Conservation (phyloP, 2,113 vertebrate genomes). For the Leptobrachium leishanense region DNA sequence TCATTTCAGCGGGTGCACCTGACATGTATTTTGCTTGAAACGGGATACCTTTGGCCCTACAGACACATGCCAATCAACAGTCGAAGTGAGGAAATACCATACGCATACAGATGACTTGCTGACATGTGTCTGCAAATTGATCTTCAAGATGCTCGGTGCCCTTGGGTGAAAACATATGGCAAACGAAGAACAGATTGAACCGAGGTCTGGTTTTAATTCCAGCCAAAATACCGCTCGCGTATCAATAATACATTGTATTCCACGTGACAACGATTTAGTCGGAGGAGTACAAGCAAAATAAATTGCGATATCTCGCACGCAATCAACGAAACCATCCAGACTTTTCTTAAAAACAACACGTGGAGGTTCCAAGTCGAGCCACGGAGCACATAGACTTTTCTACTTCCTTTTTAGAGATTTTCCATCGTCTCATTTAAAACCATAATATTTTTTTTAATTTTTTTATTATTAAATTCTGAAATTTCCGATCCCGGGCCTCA, state of each 20-base stretch:
- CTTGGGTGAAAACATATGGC: not conserved
- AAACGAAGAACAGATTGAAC: slow-evolving; percentile 25
- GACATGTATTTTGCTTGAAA: slow-evolving; percentile 60
- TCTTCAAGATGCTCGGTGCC: slow-evolving; percentile 34
- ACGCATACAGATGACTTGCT: slow-evolving; percentile 19
- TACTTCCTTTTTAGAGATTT: not conserved
- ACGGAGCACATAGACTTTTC: not conserved
- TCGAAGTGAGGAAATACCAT: slow-evolving; percentile 46
- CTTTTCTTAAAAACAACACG: slow-evolving; percentile 6
- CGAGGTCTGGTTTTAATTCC: slow-evolving; percentile 13
- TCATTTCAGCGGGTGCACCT: slow-evolving; percentile 49
- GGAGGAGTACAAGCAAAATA: not conserved
- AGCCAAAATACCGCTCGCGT: slow-evolving; percentile 1
- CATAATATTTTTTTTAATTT: not conserved
- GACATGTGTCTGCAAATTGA: slow-evolving; percentile 47
- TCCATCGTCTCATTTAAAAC: not conserved
- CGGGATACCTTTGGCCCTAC: slow-evolving; percentile 42
- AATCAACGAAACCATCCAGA: not conserved
- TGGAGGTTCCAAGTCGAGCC: not conserved
- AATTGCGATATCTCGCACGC: not conserved
- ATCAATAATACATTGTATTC: slow-evolving; percentile 20
- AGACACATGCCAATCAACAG: slow-evolving; percentile 47
- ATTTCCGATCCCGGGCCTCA: not conserved
- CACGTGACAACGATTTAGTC: slow-evolving; percentile 18
- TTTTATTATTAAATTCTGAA: not conserved